These are phyloP conservation scores for Acipenser oxyrinchus DNA, from an alignment of 2,797 vertebrate species.

Conservation along the genomic window DNA sequence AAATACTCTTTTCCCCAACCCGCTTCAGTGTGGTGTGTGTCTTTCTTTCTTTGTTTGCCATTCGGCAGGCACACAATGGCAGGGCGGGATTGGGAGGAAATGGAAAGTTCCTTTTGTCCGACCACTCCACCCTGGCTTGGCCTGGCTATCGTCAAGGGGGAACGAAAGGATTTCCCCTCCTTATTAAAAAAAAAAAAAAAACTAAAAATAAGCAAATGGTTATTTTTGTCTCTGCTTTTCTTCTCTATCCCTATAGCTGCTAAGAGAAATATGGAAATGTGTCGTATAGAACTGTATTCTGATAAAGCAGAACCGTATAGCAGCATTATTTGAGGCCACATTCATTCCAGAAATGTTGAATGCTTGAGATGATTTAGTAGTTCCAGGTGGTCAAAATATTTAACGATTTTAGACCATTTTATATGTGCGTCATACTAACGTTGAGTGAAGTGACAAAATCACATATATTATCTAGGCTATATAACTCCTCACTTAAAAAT, in stretches of 20 bases:
- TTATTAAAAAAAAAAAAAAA: slow-evolving; percentile 34
- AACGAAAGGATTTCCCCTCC: slow-evolving; percentile 51
- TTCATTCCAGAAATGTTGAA: too few relatives aligned
- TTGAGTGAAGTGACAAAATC: slow-evolving; percentile 23
- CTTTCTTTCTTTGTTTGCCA: background rate
- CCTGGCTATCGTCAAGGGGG: slow-evolving; percentile 24
- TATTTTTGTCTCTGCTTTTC: slow-evolving; percentile 31
- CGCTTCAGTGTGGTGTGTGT: background rate
- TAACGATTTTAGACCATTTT: too few relatives aligned
- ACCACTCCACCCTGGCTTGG: slow-evolving; percentile 1
- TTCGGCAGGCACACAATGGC: slow-evolving; percentile 3
- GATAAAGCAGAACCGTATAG: too few relatives aligned
- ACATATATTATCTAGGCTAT: slow-evolving; percentile 7
- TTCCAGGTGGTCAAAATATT: too few relatives aligned
- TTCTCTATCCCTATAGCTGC: background rate
- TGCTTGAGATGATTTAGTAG: too few relatives aligned
- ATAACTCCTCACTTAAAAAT: background rate
- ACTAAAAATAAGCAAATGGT: slow-evolving; percentile 35
- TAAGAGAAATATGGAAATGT: background rate
- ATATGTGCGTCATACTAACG: too few relatives aligned
- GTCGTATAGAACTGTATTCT: too few relatives aligned
- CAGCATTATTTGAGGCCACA: too few relatives aligned
- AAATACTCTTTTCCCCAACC: too few relatives aligned
- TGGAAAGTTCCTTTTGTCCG: slow-evolving; percentile 35
- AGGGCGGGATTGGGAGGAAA: slow-evolving; percentile 30